Percentiles rank a stretch among this genome's conserved stretches.
Evolutionary conservation across 2,888 invertebrate species (phyloP).

Genomic region (Drosophila testacea): DNA sequence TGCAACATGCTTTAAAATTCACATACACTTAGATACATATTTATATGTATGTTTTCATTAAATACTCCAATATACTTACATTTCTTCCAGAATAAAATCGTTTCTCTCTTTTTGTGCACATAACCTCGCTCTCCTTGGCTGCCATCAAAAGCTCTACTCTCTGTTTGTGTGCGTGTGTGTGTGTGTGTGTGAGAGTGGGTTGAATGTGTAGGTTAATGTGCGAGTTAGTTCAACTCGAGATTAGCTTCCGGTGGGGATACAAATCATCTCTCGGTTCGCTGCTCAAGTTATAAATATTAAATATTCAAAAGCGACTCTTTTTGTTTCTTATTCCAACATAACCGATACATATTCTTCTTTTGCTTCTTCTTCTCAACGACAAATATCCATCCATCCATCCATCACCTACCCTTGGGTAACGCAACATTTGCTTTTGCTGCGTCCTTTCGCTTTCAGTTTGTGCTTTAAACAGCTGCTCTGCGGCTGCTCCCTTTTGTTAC

Average conservation of each 20-base stretch:
- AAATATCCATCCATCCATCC: constrained; percentile 47
- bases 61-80: constrained; percentile 9
- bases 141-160: constrained; percentile 53
- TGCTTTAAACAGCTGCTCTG: constrained; percentile 73
- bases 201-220: constrained; percentile 32
- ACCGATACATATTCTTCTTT: constrained; percentile 7
- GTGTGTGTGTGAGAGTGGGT: constrained; percentile 16
- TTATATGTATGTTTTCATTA: constrained; percentile 32
- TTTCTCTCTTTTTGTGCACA: background rate
- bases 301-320: constrained; percentile 72
- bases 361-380: background rate
- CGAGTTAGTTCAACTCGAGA: constrained; percentile 74
- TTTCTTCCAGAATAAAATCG: background rate
- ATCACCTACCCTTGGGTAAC: constrained; percentile 43
- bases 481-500: background rate
- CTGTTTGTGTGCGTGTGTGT: constrained; percentile 26
- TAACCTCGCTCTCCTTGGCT: constrained; percentile 50
- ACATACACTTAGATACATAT: constrained; percentile 9
- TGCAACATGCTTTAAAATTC: constrained; percentile 75
- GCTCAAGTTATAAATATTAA: constrained; percentile 78
- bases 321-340: constrained; percentile 34
- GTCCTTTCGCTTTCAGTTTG: constrained; percentile 72
- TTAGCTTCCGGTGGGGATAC: constrained; percentile 79
- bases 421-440: constrained; percentile 56
- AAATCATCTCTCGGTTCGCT: constrained; percentile 79